These are phyloP conservation scores for Mesoligia furuncula DNA, from an alignment of 2,888 invertebrate species.

Conservation along the genomic window DNA sequence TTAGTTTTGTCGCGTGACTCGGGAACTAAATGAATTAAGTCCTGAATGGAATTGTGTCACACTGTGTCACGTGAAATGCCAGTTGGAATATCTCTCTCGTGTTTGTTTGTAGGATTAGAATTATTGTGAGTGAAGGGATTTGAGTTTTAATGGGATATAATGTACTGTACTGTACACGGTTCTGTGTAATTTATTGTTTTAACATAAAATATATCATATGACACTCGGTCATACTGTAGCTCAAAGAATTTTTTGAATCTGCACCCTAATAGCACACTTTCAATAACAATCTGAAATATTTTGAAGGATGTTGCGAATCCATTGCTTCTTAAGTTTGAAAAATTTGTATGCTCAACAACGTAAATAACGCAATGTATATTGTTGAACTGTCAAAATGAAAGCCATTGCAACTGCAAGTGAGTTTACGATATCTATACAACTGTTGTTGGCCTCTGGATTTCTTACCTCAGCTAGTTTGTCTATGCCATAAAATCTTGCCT, in stretches of 20 bases:
- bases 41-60: conserved; percentile 52
- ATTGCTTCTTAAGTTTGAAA: no score
- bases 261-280: no score
- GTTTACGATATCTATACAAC: no score
- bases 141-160: conserved; percentile 12
- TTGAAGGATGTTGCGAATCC: no score
- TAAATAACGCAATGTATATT: no score
- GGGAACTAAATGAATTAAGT: conserved; percentile 39
- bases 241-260: no score
- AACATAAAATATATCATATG: neutral
- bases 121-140: conserved; percentile 33
- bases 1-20: conserved; percentile 50
- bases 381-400: neutral
- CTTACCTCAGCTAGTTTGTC: neutral
- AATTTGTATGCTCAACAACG: no score
- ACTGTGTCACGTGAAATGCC: conserved; percentile 21
- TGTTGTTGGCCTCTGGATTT: neutral
- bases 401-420: no score
- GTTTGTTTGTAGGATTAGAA: conserved; percentile 42
- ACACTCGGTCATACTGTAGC: neutral
- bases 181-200: neutral
- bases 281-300: no score
- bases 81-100: conserved; percentile 43
- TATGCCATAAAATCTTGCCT: neutral
- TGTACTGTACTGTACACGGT: neutral